Conservation (phyloP, 2,797 vertebrate species). For the Phataginus tetradactyla region DNA sequence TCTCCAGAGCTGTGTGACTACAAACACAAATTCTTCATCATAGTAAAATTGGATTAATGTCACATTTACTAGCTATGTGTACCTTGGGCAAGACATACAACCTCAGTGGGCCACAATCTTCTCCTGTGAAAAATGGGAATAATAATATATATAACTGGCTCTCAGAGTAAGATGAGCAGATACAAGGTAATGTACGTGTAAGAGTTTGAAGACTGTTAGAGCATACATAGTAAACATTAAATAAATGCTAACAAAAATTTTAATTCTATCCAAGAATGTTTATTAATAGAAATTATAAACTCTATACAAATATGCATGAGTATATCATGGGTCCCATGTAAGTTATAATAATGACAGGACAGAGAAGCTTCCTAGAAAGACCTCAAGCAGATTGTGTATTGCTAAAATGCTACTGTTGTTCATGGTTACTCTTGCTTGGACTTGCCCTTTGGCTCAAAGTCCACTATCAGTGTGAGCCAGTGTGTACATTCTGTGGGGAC, state of each 20-base stretch:
- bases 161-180: neutral
- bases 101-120: neutral
- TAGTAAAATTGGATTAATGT: neutral
- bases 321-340: neutral
- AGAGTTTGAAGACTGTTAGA: neutral
- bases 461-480: neutral
- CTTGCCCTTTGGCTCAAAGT: neutral
- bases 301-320: neutral
- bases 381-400: neutral
- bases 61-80: neutral
- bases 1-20: neutral
- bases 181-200: neutral
- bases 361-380: neutral
- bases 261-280: neutral
- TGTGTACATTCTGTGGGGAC: neutral
- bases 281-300: neutral
- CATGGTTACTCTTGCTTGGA: neutral
- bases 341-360: neutral
- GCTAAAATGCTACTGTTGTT: neutral
- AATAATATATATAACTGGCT: neutral
- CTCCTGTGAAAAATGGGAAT: neutral
- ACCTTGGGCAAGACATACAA: neutral
- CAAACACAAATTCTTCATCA: neutral
- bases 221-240: neutral
- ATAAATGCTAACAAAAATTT: neutral